These are phyloP conservation scores for Scaptodrosophila latifasciaeformis DNA, from an alignment of 2,888 invertebrate genomes.

Conservation along the genomic window DNA sequence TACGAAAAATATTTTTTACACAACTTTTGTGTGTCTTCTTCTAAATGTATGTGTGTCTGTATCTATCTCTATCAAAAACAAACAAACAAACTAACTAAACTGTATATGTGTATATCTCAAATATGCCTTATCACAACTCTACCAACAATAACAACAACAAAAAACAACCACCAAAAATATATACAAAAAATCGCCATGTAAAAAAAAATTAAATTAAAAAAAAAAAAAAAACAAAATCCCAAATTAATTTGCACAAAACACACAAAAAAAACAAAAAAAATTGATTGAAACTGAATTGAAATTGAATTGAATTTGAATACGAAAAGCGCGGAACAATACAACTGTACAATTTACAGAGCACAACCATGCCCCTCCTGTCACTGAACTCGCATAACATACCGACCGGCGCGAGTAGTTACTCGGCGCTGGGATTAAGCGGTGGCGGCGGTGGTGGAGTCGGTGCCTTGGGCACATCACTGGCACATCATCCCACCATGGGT, in stretches of 20 bases:
- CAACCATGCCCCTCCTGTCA: conserved; percentile 79
- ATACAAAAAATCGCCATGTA: conserved; percentile 1
- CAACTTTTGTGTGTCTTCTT: conserved; percentile 33
- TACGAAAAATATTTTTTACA: conserved; percentile 30
- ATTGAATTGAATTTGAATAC: conserved; percentile 13
- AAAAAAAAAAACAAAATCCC: conserved; percentile 18
- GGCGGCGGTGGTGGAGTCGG: conserved; percentile 43
- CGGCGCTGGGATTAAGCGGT: conserved; percentile 73
- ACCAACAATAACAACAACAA: conserved; percentile 21
- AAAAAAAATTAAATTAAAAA: conserved; percentile 19
- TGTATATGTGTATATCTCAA: conserved; percentile 22
- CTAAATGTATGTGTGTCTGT: conserved; percentile 28
- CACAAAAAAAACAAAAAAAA: conserved; percentile 28
- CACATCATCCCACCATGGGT: conserved; percentile 73
- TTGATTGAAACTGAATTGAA: conserved; percentile 28
- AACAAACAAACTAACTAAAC: conserved; percentile 19
- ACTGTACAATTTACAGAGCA: conserved; percentile 79
- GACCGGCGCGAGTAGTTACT: conserved; percentile 74
- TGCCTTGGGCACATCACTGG: conserved; percentile 69
- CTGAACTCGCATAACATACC: conserved; percentile 76
- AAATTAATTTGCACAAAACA: conserved; percentile 19
- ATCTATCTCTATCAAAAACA: conserved; percentile 25
- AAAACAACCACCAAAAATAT: conserved; percentile 22
- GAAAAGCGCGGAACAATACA: conserved; percentile 74
- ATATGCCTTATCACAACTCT: neutral